These are phyloP conservation scores for Danio albolineatus DNA, from an alignment of 2,797 vertebrate genomes.

Conservation along the genomic window DNA sequence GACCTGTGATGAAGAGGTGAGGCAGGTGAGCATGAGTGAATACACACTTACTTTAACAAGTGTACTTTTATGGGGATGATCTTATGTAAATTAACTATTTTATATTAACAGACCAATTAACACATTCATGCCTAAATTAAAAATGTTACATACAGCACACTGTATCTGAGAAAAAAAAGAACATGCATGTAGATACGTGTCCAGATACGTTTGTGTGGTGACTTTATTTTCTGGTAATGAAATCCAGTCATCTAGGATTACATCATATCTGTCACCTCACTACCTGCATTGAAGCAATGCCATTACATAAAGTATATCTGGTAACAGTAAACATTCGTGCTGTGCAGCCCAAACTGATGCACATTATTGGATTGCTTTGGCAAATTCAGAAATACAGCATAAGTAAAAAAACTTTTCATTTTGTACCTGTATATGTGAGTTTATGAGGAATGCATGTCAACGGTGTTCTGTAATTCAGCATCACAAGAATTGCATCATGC, in stretches of 20 bases:
- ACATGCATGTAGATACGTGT: background rate
- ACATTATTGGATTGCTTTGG: conserved; percentile 14
- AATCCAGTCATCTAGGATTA: conserved; percentile 54
- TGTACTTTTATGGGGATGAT: background rate
- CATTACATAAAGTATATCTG: conserved; percentile 44
- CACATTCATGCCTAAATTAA: background rate
- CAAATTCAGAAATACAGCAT: conserved; percentile 8
- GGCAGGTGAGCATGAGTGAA: conserved; percentile 76
- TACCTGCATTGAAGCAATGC: conserved; percentile 37
- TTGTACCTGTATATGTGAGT: background rate
- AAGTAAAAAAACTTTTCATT: conserved; percentile 13
- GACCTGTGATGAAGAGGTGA: conserved; percentile 90
- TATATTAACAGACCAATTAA: no score
- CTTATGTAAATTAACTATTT: no score
- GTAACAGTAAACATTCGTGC: conserved; percentile 26
- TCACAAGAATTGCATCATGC: conserved; percentile 15
- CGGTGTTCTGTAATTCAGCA: background rate
- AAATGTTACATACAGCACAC: no score
- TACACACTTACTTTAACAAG: conserved; percentile 28
- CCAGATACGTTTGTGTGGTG: background rate
- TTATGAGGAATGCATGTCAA: background rate
- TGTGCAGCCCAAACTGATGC: conserved; percentile 13
- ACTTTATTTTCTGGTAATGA: background rate
- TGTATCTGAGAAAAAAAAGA: no score
- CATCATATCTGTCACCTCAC: conserved; percentile 31